These are phyloP conservation scores for Maconellicoccus hirsutus DNA, from an alignment of 1,140 invertebrate genomes.

Conservation along the genomic window DNA sequence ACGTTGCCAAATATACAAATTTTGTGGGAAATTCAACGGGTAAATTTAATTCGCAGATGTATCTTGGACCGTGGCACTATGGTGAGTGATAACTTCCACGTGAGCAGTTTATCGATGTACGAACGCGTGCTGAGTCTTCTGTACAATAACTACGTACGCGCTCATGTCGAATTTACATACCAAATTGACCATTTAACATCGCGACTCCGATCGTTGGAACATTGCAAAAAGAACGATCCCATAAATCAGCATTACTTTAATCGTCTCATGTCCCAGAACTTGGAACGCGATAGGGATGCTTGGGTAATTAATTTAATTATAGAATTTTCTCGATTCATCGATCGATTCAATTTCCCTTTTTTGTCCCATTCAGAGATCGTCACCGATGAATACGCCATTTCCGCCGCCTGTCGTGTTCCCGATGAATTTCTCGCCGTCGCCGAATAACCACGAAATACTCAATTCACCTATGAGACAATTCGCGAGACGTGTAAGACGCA, in stretches of 20 bases:
- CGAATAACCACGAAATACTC: no score
- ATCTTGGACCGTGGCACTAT: conserved; percentile 40
- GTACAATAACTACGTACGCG: conserved; percentile 39
- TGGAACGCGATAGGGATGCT: not conserved
- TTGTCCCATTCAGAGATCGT: no score
- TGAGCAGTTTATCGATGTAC: conserved; percentile 39
- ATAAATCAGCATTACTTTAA: not conserved
- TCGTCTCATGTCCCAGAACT: not conserved
- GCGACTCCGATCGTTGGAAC: conserved; percentile 19
- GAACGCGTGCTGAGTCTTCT: conserved; percentile 45
- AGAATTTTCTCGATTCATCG: no score
- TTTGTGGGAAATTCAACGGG: no score
- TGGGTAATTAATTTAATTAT: no score
- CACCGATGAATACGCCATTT: no score
- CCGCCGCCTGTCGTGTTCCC: no score
- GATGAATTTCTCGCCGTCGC: no score
- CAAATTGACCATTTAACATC: conserved; percentile 30
- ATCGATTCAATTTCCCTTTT: no score
- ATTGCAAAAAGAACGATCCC: not conserved
- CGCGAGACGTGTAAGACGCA: no score
- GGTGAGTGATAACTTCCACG: conserved; percentile 36
- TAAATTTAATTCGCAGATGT: conserved; percentile 28
- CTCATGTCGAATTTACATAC: conserved; percentile 34
- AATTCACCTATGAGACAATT: no score
- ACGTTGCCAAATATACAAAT: no score